phyloP scores from a whole-genome alignment of 2,797 vertebrate species.

The Picus viridis region DNA sequence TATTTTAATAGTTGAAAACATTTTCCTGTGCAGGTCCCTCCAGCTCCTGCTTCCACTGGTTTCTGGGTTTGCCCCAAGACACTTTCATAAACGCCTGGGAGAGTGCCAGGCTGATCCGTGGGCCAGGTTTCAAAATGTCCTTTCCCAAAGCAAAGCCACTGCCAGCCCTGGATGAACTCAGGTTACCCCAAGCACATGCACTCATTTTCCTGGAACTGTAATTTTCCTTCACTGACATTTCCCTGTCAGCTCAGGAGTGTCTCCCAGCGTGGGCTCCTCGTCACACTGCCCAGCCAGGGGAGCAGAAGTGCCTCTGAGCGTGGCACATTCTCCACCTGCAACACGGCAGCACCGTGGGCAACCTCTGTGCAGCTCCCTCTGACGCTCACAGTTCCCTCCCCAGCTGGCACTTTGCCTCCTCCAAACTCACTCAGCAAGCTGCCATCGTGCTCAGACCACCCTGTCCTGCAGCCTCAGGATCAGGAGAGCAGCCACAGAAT shows the following conservation, averaged over 20 bases:
- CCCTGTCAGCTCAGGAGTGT: slow-evolving; percentile 30
- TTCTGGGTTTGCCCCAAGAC: slow-evolving; percentile 44
- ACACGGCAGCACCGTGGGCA: background rate
- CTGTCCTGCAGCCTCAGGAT: background rate
- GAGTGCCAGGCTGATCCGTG: background rate
- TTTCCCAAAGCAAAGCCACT: slow-evolving; percentile 38
- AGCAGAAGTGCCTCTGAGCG: slow-evolving; percentile 4
- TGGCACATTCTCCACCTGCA: background rate
- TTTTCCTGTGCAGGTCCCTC: slow-evolving; percentile 30
- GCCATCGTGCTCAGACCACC: background rate
- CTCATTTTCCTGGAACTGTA: slow-evolving; percentile 68
- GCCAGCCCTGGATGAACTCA: slow-evolving; percentile 61
- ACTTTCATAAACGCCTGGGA: slow-evolving; percentile 50
- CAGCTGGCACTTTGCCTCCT: background rate
- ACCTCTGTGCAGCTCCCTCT: background rate
- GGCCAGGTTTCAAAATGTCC: slow-evolving; percentile 55
- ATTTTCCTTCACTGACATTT: slow-evolving; percentile 62
- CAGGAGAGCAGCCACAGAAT: background rate
- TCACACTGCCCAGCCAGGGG: slow-evolving; percentile 43
- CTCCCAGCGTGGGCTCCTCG: slow-evolving; percentile 14
- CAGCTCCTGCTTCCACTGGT: background rate
- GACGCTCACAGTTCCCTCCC: background rate
- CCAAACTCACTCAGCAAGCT: background rate
- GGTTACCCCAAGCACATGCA: slow-evolving; percentile 62
- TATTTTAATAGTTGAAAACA: slow-evolving; percentile 20